Evolutionary conservation across 2,797 vertebrate genomes (phyloP).

Genomic region (Leptodactylus fallax): DNA sequence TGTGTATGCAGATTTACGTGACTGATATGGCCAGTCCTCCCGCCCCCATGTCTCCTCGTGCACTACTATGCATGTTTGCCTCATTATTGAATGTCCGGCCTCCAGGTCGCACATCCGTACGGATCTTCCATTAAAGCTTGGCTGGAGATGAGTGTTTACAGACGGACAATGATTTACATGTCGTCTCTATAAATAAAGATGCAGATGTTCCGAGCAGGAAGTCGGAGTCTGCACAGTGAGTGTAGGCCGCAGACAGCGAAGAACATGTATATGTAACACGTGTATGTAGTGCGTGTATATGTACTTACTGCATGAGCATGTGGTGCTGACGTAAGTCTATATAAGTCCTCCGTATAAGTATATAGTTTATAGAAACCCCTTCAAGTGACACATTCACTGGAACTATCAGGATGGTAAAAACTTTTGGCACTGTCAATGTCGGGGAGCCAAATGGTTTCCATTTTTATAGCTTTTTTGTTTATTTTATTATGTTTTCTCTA

Average conservation of each 20-base stretch:
- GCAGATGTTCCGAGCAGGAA: constrained; percentile 49
- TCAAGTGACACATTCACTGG: too few relatives aligned
- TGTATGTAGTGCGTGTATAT: neutral
- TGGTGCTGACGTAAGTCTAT: neutral
- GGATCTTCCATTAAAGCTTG: constrained; percentile 46
- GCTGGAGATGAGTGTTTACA: constrained; percentile 34
- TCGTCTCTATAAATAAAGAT: constrained; percentile 44
- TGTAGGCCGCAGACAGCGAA: neutral
- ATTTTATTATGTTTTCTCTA: too few relatives aligned
- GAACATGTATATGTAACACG: neutral
- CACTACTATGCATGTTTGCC: neutral
- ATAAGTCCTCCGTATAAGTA: too few relatives aligned
- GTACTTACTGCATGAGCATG: neutral
- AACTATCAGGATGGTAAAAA: too few relatives aligned
- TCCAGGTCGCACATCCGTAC: neutral
- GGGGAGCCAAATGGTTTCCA: too few relatives aligned
- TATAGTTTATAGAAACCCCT: too few relatives aligned
- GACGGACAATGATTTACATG: constrained; percentile 21
- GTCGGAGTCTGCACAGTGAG: neutral
- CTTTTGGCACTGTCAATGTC: too few relatives aligned
- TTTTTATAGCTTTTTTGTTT: too few relatives aligned
- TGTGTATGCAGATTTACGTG: neutral
- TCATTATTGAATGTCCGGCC: neutral
- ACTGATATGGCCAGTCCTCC: neutral
- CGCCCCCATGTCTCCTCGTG: neutral